These are phyloP conservation scores for Syrmaticus mikado DNA, from an alignment of 2,113 vertebrate species.

Conservation along the genomic window DNA sequence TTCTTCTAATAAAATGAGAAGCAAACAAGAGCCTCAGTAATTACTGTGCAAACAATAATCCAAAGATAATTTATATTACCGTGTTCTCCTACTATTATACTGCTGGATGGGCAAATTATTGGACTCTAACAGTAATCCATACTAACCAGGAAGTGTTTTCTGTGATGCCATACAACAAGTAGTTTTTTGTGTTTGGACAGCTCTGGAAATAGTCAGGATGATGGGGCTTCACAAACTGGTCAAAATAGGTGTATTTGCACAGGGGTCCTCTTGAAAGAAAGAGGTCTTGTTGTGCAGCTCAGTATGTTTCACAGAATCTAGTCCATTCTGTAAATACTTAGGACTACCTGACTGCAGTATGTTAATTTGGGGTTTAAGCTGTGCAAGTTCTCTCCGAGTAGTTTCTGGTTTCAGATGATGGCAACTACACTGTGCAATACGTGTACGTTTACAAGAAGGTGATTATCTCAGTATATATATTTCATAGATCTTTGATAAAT, in stretches of 20 bases:
- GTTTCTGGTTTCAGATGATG: neutral
- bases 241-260: neutral
- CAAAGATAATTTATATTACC: neutral
- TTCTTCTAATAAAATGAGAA: constrained; percentile 4
- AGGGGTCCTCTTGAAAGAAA: neutral
- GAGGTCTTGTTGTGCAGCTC: neutral
- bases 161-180: accelerated
- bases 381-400: neutral
- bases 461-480: neutral
- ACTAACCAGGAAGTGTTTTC: neutral
- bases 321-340: neutral
- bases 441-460: neutral
- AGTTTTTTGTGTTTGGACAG: neutral
- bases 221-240: neutral
- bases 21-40: neutral
- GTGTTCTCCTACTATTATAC: neutral
- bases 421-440: neutral
- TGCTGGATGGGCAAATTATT: neutral
- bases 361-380: neutral
- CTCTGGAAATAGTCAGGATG: neutral
- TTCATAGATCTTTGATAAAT: neutral
- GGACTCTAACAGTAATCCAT: neutral
- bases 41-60: neutral
- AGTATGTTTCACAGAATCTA: neutral
- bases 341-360: neutral